Evolutionary conservation across 2,888 invertebrate genomes (phyloP).

Genomic region (Drosophila eohydei): DNA sequence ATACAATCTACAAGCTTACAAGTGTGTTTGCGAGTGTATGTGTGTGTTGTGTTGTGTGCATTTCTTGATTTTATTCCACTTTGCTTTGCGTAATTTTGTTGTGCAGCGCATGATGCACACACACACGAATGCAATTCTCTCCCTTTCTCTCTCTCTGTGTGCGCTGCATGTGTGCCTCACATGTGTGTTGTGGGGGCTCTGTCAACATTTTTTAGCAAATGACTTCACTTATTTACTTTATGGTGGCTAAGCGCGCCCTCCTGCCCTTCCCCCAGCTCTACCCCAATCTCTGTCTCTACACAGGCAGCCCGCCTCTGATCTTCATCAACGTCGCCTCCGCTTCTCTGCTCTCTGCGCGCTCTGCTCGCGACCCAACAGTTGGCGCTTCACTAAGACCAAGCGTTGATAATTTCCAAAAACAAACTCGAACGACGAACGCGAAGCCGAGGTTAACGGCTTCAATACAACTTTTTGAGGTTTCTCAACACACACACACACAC

Average conservation of each 20-base stretch:
- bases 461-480: slow-evolving; percentile 83
- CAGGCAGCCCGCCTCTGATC: not conserved
- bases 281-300: not conserved
- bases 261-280: not conserved
- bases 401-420: slow-evolving; percentile 71
- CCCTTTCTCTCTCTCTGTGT: not conserved
- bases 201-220: slow-evolving; percentile 78
- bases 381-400: slow-evolving; percentile 41
- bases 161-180: slow-evolving; percentile 51
- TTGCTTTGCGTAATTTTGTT: slow-evolving; percentile 64
- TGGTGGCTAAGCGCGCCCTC: slow-evolving; percentile 41
- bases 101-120: slow-evolving; percentile 22
- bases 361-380: slow-evolving; percentile 10
- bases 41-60: slow-evolving; percentile 15
- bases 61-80: slow-evolving; percentile 40
- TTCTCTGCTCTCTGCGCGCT: not conserved
- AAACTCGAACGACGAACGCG: slow-evolving; percentile 80
- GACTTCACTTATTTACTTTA: slow-evolving; percentile 77
- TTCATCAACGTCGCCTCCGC: slow-evolving; percentile 31
- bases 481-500: slow-evolving; percentile 44
- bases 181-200: slow-evolving; percentile 54
- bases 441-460: slow-evolving; percentile 84
- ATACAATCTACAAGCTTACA: slow-evolving; percentile 42
- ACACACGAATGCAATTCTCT: not conserved
- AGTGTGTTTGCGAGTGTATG: slow-evolving; percentile 12